Percentiles rank a stretch among this genome's conserved stretches.
phyloP scores from a whole-genome alignment of 2,113 vertebrate genomes.

The Formicarius rufipectus region DNA sequence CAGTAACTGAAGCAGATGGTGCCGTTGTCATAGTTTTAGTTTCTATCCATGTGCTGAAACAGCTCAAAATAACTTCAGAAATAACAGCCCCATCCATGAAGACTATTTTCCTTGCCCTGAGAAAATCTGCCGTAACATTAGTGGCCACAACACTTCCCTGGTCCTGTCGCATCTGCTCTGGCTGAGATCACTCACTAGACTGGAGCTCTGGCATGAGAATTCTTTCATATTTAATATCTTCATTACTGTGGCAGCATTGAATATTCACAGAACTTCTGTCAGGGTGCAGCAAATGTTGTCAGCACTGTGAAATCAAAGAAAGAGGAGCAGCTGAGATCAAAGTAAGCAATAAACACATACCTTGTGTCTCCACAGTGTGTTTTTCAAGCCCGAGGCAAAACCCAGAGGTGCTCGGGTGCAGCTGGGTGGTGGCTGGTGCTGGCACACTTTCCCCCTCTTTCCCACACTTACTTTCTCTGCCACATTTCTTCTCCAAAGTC shows the following conservation, averaged over 20 bases:
- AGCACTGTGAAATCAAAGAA: slow-evolving; percentile 17
- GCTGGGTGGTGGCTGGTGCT: neutral
- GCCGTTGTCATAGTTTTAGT: neutral
- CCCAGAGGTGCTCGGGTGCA: neutral
- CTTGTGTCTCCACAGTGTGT: neutral
- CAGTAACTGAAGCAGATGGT: slow-evolving; percentile 42
- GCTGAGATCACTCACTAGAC: accelerated
- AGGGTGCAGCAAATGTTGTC: neutral
- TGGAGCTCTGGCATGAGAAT: neutral
- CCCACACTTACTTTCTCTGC: neutral
- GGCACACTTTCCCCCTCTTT: neutral
- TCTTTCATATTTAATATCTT: slow-evolving; percentile 12
- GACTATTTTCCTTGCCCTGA: neutral
- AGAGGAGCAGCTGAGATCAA: slow-evolving; percentile 39
- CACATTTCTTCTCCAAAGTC: accelerated
- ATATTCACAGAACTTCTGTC: slow-evolving; percentile 9
- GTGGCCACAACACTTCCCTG: neutral
- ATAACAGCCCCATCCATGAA: neutral
- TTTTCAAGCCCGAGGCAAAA: neutral
- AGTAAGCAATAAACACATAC: neutral
- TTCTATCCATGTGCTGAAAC: slow-evolving; percentile 6
- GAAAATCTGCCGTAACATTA: neutral
- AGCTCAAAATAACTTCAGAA: slow-evolving; percentile 26
- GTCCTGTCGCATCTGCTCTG: neutral
- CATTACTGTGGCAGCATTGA: neutral